Conservation (phyloP, 2,113 vertebrate species). For the Pachycephala philippinensis region DNA sequence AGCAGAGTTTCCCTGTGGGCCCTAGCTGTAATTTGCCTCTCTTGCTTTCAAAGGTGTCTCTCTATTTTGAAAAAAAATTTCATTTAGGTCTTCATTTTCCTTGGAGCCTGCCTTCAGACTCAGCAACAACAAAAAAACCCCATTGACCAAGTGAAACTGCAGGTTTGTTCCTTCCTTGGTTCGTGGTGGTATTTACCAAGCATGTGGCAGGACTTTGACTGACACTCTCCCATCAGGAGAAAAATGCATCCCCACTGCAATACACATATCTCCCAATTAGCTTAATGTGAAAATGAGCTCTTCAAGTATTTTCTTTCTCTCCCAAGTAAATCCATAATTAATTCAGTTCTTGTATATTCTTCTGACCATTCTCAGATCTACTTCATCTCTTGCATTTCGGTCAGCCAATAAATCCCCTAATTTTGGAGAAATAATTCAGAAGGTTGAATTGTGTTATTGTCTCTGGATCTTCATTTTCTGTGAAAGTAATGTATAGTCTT, state of each 20-base stretch:
- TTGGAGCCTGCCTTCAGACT: background rate
- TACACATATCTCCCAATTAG: background rate
- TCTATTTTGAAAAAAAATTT: background rate
- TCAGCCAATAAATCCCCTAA: background rate
- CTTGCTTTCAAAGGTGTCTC: background rate
- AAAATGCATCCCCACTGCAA: background rate
- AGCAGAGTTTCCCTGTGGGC: background rate
- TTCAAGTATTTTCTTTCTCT: background rate
- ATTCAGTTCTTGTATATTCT: background rate
- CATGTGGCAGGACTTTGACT: background rate
- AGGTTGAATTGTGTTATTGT: background rate
- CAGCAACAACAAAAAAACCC: background rate
- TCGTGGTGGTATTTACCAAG: background rate
- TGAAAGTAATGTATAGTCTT: background rate
- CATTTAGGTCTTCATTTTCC: background rate
- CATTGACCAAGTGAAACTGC: background rate
- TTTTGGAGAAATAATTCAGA: background rate
- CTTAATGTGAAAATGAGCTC: constrained; percentile 1
- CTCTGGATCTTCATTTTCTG: background rate
- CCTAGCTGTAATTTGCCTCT: background rate
- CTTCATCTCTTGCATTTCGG: background rate
- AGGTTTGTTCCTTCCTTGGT: background rate
- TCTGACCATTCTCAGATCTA: background rate
- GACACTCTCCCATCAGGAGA: background rate
- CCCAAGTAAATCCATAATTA: background rate